Conservation (phyloP, 2,113 vertebrate genomes). For the Nothocercus julius region DNA sequence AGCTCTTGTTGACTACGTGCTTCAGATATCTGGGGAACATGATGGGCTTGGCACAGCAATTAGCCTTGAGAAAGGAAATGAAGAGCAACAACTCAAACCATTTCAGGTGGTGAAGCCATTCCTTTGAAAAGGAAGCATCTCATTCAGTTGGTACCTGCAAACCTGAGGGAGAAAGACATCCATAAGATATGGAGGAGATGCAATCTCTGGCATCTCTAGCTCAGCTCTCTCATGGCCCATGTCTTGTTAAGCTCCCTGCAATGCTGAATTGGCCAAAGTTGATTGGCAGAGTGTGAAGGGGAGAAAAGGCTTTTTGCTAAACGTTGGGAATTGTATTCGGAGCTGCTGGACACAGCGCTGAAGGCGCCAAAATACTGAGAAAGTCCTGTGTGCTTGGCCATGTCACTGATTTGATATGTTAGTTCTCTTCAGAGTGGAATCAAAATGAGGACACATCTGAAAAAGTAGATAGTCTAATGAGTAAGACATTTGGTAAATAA, state of each 20-base stretch:
- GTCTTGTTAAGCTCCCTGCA: neutral
- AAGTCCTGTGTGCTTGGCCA: neutral
- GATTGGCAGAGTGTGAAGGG: neutral
- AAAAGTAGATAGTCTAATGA: slow-evolving; percentile 75
- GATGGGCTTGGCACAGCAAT: neutral
- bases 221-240: neutral
- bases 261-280: neutral
- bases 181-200: neutral
- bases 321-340: neutral
- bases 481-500: slow-evolving; percentile 81
- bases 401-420: neutral
- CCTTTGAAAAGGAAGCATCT: neutral
- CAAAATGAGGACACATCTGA: slow-evolving; percentile 67
- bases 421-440: slow-evolving; percentile 39
- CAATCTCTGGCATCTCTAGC: neutral
- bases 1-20: neutral
- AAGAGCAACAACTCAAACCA: neutral
- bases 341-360: neutral
- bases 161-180: fast-evolving
- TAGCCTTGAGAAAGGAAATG: neutral
- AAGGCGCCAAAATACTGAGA: neutral
- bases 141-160: neutral
- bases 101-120: neutral
- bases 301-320: neutral
- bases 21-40: neutral